Conservation (phyloP, 2,113 vertebrate species). For the Sciurus niger region DNA sequence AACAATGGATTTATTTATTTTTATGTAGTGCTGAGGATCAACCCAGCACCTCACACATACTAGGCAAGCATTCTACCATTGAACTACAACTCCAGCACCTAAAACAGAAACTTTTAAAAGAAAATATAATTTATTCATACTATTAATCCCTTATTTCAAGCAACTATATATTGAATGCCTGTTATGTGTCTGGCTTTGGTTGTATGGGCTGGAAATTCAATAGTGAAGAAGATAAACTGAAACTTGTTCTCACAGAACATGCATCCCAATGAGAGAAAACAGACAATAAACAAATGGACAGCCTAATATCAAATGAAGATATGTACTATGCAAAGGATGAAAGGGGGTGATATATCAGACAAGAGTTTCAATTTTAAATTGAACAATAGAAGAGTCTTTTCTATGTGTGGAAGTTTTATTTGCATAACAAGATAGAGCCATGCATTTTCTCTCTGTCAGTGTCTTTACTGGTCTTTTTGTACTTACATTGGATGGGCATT, state of each 20-base stretch:
- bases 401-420: neutral
- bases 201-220: neutral
- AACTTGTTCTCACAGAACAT: conserved; percentile 33
- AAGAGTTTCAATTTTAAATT: conserved; percentile 17
- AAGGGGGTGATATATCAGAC: neutral
- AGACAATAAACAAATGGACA: neutral
- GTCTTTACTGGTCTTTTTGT: neutral
- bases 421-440: neutral
- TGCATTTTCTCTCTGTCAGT: neutral
- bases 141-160: conserved; percentile 25
- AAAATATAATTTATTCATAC: neutral
- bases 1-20: too few species aligned
- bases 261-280: neutral
- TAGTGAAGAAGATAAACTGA: neutral
- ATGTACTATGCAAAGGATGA: neutral
- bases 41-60: too few species aligned
- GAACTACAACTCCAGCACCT: neutral
- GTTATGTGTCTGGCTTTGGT: neutral
- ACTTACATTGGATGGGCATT: conserved; percentile 19
- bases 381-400: neutral
- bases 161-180: neutral
- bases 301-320: neutral
- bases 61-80: too few species aligned
- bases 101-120: conserved; percentile 18
- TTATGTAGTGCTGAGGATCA: too few species aligned